Percentiles rank a stretch among this genome's conserved stretches.
phyloP scores from a whole-genome alignment of 2,113 vertebrate species.

The Brachypteracias leptosomus region DNA sequence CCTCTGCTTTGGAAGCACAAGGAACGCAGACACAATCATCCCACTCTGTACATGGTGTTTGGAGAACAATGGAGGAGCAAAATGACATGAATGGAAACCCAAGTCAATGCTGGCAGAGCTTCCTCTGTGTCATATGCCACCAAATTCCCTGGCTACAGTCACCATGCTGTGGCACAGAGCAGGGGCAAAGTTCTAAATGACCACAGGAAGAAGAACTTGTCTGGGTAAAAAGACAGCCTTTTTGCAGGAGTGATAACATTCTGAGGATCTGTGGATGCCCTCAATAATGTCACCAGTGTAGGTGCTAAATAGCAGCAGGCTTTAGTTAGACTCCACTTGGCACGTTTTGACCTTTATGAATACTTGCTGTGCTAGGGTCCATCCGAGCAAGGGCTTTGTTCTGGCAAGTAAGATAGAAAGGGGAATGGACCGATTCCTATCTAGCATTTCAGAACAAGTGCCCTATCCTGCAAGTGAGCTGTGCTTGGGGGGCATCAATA shows the following conservation, averaged over 20 bases:
- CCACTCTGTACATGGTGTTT: background rate
- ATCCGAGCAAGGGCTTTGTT: background rate
- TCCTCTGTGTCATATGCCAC: background rate
- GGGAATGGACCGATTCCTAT: background rate
- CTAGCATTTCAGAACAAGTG: background rate
- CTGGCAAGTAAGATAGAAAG: background rate
- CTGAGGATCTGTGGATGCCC: background rate
- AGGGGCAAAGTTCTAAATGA: background rate
- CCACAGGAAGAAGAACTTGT: background rate
- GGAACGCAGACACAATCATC: background rate
- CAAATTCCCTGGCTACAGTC: background rate
- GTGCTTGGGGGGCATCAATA: background rate
- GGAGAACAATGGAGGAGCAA: background rate
- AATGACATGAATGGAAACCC: background rate
- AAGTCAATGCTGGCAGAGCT: background rate
- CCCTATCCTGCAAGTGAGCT: background rate
- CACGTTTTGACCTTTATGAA: background rate
- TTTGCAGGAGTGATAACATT: background rate
- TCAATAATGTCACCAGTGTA: background rate
- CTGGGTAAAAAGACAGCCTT: background rate
- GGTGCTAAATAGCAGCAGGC: background rate
- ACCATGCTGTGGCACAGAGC: background rate
- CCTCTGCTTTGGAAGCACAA: constrained; percentile 1
- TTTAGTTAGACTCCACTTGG: background rate
- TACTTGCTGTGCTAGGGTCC: background rate